These are phyloP conservation scores for Ectemnius cavifrons DNA, from an alignment of 2,888 invertebrate genomes.

Conservation along the genomic window DNA sequence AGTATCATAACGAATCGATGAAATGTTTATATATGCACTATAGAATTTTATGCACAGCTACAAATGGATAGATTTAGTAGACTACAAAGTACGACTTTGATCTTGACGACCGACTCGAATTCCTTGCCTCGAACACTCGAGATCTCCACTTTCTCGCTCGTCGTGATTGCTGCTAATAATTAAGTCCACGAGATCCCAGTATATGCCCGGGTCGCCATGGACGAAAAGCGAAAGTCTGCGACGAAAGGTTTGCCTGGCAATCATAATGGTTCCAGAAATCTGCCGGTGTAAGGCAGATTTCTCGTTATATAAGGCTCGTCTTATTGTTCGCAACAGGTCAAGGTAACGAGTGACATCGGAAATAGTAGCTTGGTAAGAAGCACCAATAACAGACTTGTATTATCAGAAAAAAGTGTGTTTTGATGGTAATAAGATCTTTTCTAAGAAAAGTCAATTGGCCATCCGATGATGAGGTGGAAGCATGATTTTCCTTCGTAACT, in stretches of 20 bases:
- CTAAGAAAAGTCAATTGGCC: too few relatives aligned
- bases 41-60: too few relatives aligned
- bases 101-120: too few relatives aligned
- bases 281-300: neutral
- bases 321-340: neutral
- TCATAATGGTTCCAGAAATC: neutral
- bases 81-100: too few relatives aligned
- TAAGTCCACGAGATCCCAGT: neutral
- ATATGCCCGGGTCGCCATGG: neutral
- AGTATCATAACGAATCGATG: too few relatives aligned
- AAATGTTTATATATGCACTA: too few relatives aligned
- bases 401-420: too few relatives aligned
- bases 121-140: neutral
- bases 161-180: neutral
- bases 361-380: neutral
- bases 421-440: too few relatives aligned
- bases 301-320: slow-evolving; percentile 1
- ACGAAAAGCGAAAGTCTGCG: neutral
- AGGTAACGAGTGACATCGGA: slow-evolving; percentile 2
- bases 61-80: too few relatives aligned
- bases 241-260: neutral
- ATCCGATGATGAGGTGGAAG: too few relatives aligned
- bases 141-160: neutral
- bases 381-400: too few relatives aligned
- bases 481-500: too few relatives aligned